A percentile compares a stretch with the other conserved stretches of the same genome.
phyloP scores from a whole-genome alignment of 2,113 vertebrate genomes.

The Microtus oregoni region DNA sequence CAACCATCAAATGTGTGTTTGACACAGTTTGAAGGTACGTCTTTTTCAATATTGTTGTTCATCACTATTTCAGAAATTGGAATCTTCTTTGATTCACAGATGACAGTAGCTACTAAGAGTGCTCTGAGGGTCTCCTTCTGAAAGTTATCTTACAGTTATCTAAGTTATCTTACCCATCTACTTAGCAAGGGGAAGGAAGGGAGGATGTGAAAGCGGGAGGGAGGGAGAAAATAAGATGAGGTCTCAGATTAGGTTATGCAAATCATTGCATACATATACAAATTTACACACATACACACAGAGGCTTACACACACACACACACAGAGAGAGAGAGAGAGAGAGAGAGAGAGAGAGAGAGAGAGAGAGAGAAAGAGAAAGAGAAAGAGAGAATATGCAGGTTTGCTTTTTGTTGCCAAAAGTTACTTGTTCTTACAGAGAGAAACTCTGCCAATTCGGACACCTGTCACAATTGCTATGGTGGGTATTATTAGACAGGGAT shows the following conservation, averaged over 20 bases:
- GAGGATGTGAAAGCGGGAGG: background rate
- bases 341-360: too few species aligned
- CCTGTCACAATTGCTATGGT: conserved; percentile 27
- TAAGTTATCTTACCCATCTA: background rate
- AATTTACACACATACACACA: background rate
- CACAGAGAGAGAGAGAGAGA: too few species aligned
- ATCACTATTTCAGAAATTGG: background rate
- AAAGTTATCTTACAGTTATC: background rate
- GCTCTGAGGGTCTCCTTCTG: conserved; percentile 46
- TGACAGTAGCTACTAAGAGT: background rate
- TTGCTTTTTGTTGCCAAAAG: conserved; percentile 53
- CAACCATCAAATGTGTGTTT: conserved; percentile 17
- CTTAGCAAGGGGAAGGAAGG: conserved; percentile 14
- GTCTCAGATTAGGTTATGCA: background rate
- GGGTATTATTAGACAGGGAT: conserved; percentile 52
- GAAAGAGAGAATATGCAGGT: background rate
- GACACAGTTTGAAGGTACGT: background rate
- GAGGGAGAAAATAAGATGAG: conserved; percentile 15
- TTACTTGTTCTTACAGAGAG: background rate
- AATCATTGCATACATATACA: background rate
- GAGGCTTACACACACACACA: background rate
- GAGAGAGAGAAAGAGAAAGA: too few species aligned
- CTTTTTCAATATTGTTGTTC: conserved; percentile 10
- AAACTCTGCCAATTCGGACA: conserved; percentile 48
- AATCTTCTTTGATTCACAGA: background rate